phyloP scores from a whole-genome alignment of 2,888 invertebrate genomes.

The Amiota communis region DNA sequence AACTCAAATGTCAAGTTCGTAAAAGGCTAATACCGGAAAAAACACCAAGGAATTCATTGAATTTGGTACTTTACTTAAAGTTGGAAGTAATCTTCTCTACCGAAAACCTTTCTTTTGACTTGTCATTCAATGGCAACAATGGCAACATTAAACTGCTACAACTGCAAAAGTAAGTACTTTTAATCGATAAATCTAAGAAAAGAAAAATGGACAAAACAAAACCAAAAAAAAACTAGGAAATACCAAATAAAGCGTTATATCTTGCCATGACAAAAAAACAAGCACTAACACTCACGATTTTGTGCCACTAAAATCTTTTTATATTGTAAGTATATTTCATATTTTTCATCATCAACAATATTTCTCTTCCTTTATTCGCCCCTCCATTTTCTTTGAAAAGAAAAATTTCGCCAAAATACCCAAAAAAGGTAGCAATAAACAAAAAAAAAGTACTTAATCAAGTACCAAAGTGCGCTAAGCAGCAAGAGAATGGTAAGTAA shows the following conservation, averaged over 20 bases:
- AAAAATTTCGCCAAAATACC: neutral
- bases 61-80: no score
- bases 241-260: no score
- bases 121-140: slow-evolving; percentile 18
- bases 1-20: slow-evolving; percentile 59
- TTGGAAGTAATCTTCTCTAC: neutral
- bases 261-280: neutral
- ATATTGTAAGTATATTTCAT: no score
- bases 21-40: neutral
- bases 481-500: no score
- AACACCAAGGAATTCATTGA: neutral
- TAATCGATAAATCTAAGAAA: neutral
- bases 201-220: neutral
- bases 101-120: slow-evolving; percentile 10
- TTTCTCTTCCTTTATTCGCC: no score
- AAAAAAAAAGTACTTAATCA: neutral
- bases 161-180: neutral
- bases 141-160: slow-evolving; percentile 4
- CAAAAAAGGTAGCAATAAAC: neutral
- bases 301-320: no score
- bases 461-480: no score
- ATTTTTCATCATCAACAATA: no score
- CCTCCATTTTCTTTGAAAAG: no score
- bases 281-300: slow-evolving; percentile 56
- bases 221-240: slow-evolving; percentile 2